Percentiles rank a stretch among this genome's conserved stretches.
phyloP scores from a whole-genome alignment of 1,140 invertebrate species.

The Drosophila nebulosa region DNA sequence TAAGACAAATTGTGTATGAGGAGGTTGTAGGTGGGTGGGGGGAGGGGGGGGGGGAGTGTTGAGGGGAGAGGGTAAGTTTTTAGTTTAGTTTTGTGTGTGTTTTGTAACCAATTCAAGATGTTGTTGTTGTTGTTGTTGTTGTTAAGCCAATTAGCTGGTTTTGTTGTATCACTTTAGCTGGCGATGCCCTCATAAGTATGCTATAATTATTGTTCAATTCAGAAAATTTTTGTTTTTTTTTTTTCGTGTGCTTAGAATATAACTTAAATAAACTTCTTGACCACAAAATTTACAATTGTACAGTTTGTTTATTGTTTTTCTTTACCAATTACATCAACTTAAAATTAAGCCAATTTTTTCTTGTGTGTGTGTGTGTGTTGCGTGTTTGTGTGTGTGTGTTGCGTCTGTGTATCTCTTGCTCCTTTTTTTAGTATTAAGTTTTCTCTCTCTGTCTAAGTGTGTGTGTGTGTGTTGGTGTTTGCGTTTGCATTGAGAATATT shows the following conservation, averaged over 20 bases:
- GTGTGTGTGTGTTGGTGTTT: not conserved
- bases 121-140: too few relatives aligned
- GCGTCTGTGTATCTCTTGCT: not conserved
- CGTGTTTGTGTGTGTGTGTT: not conserved
- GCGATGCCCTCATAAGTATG: not conserved
- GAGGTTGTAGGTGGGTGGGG: not conserved
- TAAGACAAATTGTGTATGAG: not conserved
- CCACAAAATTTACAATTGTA: constrained; percentile 12
- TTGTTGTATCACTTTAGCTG: not conserved
- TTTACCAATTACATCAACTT: constrained; percentile 11
- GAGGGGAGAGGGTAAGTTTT: not conserved
- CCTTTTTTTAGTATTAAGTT: not conserved
- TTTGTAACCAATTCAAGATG: constrained; percentile 1
- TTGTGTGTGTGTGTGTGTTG: not conserved
- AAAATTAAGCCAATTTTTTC: constrained; percentile 6
- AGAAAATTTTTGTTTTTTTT: not conserved
- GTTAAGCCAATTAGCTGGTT: not conserved
- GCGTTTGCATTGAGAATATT: not conserved
- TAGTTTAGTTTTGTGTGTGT: not conserved
- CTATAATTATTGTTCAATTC: constrained; percentile 8
- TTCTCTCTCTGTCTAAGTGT: not conserved
- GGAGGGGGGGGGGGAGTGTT: not conserved
- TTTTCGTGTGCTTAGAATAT: constrained; percentile 4
- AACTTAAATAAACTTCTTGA: constrained; percentile 8
- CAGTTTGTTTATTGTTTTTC: not conserved